Percentiles rank a stretch among this genome's conserved stretches.
Conservation (phyloP, 2,888 invertebrate genomes). For the Euplexia lucipara region DNA sequence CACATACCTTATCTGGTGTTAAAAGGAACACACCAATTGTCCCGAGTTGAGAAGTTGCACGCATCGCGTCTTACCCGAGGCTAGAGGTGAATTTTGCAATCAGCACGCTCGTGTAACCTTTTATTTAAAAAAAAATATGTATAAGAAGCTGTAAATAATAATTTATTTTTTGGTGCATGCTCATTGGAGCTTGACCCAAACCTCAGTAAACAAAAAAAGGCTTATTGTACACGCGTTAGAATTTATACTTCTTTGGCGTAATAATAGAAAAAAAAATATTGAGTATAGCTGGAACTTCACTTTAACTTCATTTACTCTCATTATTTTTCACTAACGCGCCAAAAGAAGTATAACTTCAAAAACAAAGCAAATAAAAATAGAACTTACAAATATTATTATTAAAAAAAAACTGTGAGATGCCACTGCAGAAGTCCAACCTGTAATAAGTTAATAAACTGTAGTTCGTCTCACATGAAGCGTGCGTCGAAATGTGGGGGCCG, state of each 20-base stretch:
- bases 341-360: too few species aligned
- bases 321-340: too few species aligned
- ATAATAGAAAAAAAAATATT: too few species aligned
- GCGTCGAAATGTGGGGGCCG: constrained; percentile 32
- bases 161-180: constrained; percentile 13
- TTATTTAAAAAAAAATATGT: constrained; percentile 55
- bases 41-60: constrained; percentile 39
- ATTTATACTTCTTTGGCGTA: too few species aligned
- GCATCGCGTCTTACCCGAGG: constrained; percentile 58
- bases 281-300: too few species aligned
- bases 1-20: constrained; percentile 31
- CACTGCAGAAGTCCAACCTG: background rate
- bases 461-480: constrained; percentile 22
- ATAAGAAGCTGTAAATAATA: constrained; percentile 29
- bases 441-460: constrained; percentile 17
- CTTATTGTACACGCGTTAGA: too few species aligned
- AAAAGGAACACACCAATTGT: constrained; percentile 57
- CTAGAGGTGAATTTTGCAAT: constrained; percentile 69
- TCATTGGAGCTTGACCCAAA: background rate
- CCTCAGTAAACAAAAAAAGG: background rate
- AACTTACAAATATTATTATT: constrained; percentile 11
- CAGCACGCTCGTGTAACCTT: constrained; percentile 64
- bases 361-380: constrained; percentile 8
- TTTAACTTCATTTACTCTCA: too few species aligned
- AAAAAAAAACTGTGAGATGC: background rate